Base-by-base conservation (phyloP, 2,888 invertebrate genomes). In the Patella ulyssiponensis region DNA sequence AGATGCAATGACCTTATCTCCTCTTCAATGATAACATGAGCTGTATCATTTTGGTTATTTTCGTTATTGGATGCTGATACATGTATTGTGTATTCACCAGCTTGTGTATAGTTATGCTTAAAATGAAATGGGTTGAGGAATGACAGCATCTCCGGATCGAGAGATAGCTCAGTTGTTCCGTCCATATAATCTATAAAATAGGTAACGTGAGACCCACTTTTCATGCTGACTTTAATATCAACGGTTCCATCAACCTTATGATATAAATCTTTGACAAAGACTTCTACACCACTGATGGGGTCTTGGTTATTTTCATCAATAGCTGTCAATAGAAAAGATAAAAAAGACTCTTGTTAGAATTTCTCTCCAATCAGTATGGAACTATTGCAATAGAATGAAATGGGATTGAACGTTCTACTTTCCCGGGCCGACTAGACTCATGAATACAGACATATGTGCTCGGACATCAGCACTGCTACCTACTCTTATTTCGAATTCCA, bases 131-230 rank as follows among this genome's bases (percentile, higher is more conserved):
- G 75, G 11, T 76, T 64, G 20, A 77, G 74, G 69, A 85, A 87
- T 3, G 86, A 75, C 44, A 87, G 77, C 2, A 79, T 73, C 23
- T 82, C 77, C 0, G 80, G 79, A 69, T 83, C 77, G 12, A 14
- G 27, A n/a, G 69, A 51, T 2, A 15, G 75, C 5, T 73, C 64
- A 1, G 71, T 72, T 17, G n/a, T 56, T 1, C 83, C 86, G 77
- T 87, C 86, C 20, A 84, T 86, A 75, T 77, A 86, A 12, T 79
- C 54, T 17, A 85, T 72, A 15, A 33, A 70, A 71, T 81, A 86
- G 20, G 78, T 74, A 27, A 85, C 83, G 76, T 87, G 85, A 5
- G 86, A 87, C 1, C 86, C 86, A 54, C 83, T 77, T 15, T 69
- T 75, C 70, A 85, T 69, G 20, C 74, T 44, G 4, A 86, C 73